A percentile compares a stretch with the other conserved stretches of the same genome.
These are phyloP conservation scores for Phyllopteryx taeniolatus DNA, from an alignment of 2,113 vertebrate species.

Conservation along the genomic window DNA sequence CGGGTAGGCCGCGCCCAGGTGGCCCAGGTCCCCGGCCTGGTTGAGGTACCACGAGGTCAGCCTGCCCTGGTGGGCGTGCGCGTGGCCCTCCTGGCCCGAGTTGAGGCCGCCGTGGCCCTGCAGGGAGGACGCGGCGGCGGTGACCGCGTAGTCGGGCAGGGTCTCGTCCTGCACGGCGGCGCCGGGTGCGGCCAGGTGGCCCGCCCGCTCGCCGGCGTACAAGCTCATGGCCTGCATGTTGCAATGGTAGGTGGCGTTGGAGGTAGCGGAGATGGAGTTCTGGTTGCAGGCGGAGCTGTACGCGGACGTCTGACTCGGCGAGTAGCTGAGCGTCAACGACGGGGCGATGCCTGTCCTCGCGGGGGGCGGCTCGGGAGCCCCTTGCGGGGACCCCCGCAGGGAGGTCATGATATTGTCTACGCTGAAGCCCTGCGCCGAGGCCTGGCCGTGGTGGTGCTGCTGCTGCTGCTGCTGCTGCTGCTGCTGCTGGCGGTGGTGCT, in stretches of 20 bases:
- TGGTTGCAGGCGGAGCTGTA: slow-evolving; percentile 86
- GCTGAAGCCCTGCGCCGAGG: slow-evolving; percentile 83
- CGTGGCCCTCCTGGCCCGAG: slow-evolving; percentile 78
- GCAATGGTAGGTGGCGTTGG: slow-evolving; percentile 87
- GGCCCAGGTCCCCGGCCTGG: slow-evolving; percentile 85
- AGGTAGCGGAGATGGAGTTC: slow-evolving; percentile 77
- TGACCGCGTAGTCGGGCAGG: slow-evolving; percentile 87
- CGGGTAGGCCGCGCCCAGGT: slow-evolving; percentile 82
- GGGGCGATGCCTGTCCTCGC: slow-evolving; percentile 82
- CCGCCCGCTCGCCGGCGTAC: slow-evolving; percentile 81
- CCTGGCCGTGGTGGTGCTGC: slow-evolving; percentile 71
- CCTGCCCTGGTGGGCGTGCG: slow-evolving; percentile 81
- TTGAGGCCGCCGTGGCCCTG: slow-evolving; percentile 75
- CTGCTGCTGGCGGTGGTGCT: slow-evolving; percentile 46
- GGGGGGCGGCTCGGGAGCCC: slow-evolving; percentile 77
- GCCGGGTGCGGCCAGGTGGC: slow-evolving; percentile 75
- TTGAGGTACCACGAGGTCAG: slow-evolving; percentile 91
- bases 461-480: slow-evolving; percentile 59
- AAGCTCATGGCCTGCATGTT: slow-evolving; percentile 96
- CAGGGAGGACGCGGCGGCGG: slow-evolving; percentile 77
- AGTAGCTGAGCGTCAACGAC: slow-evolving; percentile 84
- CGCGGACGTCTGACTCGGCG: slow-evolving; percentile 82
- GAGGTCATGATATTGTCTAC: slow-evolving; percentile 97
- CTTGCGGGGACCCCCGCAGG: slow-evolving; percentile 86
- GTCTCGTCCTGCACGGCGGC: slow-evolving; percentile 81